These are phyloP conservation scores for Athalia rosae DNA, from an alignment of 2,888 invertebrate species.

Conservation along the genomic window DNA sequence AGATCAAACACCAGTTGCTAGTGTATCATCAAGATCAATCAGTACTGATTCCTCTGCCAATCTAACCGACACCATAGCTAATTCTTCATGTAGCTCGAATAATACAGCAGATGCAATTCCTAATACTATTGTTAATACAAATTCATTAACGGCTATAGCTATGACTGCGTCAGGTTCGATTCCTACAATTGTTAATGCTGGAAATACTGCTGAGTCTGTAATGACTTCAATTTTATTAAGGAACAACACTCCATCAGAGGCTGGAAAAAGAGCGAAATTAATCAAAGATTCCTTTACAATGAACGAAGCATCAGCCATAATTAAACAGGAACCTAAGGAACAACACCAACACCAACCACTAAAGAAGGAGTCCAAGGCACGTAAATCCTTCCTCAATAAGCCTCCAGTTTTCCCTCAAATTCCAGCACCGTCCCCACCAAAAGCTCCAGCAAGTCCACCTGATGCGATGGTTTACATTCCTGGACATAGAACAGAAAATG, in stretches of 20 bases:
- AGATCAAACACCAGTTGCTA: background rate
- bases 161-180: background rate
- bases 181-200: constrained; percentile 11
- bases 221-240: constrained; percentile 36
- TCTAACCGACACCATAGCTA: background rate
- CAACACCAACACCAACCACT: constrained; percentile 32
- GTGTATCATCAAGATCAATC: background rate
- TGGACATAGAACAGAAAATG: constrained; percentile 48
- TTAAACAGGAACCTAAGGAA: constrained; percentile 59
- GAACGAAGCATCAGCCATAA: constrained; percentile 43
- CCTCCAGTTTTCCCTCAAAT: constrained; percentile 56
- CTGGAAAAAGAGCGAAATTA: background rate
- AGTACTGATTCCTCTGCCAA: background rate
- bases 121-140: constrained; percentile 25
- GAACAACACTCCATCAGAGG: constrained; percentile 21
- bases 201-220: background rate
- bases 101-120: constrained; percentile 1
- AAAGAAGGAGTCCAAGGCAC: constrained; percentile 67
- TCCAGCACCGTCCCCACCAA: constrained; percentile 50
- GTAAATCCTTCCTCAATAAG: constrained; percentile 71
- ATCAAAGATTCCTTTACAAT: constrained; percentile 2
- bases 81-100: constrained; percentile 6
- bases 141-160: background rate
- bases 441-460: constrained; percentile 47
- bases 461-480: constrained; percentile 60